These are phyloP conservation scores for Eupithecia dodoneata DNA, from an alignment of 2,888 invertebrate species.

Conservation along the genomic window DNA sequence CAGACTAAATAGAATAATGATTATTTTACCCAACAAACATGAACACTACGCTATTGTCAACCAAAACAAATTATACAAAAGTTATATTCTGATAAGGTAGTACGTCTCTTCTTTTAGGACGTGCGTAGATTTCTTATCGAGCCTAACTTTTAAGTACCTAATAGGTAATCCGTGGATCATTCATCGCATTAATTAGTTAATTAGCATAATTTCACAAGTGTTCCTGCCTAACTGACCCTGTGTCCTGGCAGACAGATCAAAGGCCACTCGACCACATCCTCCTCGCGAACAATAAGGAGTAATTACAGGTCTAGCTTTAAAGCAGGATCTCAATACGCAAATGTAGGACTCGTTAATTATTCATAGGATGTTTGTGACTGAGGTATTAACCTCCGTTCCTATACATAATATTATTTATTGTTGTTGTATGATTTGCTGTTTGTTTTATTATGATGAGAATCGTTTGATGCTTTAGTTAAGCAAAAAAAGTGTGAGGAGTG, in stretches of 20 bases:
- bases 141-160: background rate
- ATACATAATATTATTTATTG: too few species aligned
- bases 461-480: too few species aligned
- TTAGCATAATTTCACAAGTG: constrained; percentile 61
- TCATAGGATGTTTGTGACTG: background rate
- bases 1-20: too few species aligned
- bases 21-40: too few species aligned
- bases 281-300: constrained; percentile 61
- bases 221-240: constrained; percentile 64
- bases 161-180: constrained; percentile 35
- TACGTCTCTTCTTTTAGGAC: too few species aligned
- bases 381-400: too few species aligned
- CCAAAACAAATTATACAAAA: too few species aligned
- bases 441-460: too few species aligned
- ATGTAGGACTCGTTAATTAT: constrained; percentile 9
- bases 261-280: constrained; percentile 65
- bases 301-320: constrained; percentile 39
- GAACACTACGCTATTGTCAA: too few species aligned
- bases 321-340: constrained; percentile 25
- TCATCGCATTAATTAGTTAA: constrained; percentile 49
- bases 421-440: too few species aligned
- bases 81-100: too few species aligned
- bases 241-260: constrained; percentile 59
- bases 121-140: background rate
- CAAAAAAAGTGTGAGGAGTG: too few species aligned